Evolutionary conservation across 1,140 invertebrate species (phyloP).

Genomic region (Sarcophaga bullata): DNA sequence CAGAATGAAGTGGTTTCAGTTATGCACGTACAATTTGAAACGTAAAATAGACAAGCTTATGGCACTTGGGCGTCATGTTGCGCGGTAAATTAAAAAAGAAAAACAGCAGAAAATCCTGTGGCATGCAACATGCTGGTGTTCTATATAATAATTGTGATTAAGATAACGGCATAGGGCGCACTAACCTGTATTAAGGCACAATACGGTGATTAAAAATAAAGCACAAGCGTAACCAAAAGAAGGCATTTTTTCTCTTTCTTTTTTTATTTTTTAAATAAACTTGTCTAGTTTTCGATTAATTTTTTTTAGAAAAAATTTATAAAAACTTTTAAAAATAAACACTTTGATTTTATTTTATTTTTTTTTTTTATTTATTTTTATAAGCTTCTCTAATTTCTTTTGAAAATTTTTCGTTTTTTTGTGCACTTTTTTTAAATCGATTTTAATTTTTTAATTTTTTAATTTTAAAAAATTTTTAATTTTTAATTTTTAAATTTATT

Average conservation of each 20-base stretch:
- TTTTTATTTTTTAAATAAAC: background rate
- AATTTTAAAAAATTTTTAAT: background rate
- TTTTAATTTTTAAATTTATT: background rate
- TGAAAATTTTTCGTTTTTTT: constrained; percentile 13
- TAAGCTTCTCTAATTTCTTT: background rate
- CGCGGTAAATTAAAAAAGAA: background rate
- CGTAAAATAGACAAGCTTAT: background rate
- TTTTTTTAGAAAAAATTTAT: constrained; percentile 12
- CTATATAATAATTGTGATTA: background rate
- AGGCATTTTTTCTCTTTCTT: constrained; percentile 1
- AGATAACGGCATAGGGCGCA: background rate
- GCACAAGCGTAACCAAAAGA: constrained; percentile 28
- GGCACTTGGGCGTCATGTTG: background rate
- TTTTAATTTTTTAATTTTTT: background rate
- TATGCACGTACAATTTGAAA: background rate
- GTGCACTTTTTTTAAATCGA: background rate
- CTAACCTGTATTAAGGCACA: constrained; percentile 37
- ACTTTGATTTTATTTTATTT: background rate
- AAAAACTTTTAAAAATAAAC: no score
- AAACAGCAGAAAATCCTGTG: background rate
- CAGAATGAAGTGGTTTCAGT: background rate
- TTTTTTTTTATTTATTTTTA: background rate
- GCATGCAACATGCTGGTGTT: background rate
- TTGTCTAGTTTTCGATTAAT: background rate
- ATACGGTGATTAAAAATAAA: background rate